Evolutionary conservation across 2,113 vertebrate genomes (phyloP).

Genomic region (Corydoras maculifer): DNA sequence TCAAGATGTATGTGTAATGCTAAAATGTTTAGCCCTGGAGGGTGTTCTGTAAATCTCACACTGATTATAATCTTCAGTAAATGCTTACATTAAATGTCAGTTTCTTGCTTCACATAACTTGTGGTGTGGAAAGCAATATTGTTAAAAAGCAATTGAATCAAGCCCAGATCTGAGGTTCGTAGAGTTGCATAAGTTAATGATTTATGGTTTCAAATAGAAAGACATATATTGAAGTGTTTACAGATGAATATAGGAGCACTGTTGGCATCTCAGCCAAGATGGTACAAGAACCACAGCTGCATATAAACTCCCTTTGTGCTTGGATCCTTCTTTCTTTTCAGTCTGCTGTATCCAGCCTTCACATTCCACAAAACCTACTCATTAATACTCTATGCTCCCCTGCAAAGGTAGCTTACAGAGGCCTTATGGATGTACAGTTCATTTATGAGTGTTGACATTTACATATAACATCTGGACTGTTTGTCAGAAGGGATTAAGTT

Average conservation of each 20-base stretch:
- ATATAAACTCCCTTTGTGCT: conserved; percentile 1
- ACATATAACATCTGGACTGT: neutral
- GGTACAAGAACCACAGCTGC: neutral
- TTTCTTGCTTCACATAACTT: neutral
- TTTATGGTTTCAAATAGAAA: neutral
- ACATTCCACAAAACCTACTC: neutral
- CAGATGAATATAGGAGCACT: neutral
- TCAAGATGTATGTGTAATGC: neutral
- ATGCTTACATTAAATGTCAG: neutral
- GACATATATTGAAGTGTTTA: neutral
- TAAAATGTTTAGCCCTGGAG: neutral
- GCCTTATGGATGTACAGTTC: neutral
- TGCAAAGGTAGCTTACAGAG: neutral
- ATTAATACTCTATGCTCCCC: neutral
- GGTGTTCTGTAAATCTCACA: neutral
- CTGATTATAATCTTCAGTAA: neutral
- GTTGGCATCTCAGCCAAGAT: neutral
- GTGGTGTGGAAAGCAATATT: neutral
- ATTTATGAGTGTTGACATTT: too few relatives aligned
- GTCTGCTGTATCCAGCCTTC: neutral
- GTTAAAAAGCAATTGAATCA: neutral
- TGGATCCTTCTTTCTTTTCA: neutral
- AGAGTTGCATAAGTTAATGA: neutral
- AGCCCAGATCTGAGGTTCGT: too few relatives aligned
- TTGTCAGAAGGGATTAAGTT: conserved; percentile 1